Base-by-base conservation (phyloP, 53 echinoderm and acorn worm species). In the Actinopyga echinites region DNA sequence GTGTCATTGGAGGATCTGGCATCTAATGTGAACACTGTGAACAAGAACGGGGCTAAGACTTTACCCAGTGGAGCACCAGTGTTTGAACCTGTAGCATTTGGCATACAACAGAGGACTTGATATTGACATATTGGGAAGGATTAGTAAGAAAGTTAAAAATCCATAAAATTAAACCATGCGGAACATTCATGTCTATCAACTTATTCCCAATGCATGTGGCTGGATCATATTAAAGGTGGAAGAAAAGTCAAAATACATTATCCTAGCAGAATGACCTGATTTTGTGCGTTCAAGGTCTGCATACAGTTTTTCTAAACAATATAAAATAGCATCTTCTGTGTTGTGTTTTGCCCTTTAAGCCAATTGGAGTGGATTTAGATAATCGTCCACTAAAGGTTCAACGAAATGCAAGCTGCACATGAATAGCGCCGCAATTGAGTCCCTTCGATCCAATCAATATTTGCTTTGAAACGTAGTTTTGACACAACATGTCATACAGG, bases 151-250 rank as follows among this genome's bases (percentile, higher is more conserved):
- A 87, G 37, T 80, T 75, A 26, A 65, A 32, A 1, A 68, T 26
- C 82, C 59, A 80, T 11, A 42, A 21, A 22, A 69, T 81, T 19
- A 57, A 37, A 57, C 55, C 49, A 29, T 30, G 38, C 5, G 22
- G 67, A 2, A 30, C 79, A 79, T 79, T 79, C 66, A 79, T 49
- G 9, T 25, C 20, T 45, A 79, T 11, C 22, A 64, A 30, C 34
- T 64, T 87, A 57, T 66, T 31, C 25, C 79, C 65, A 75, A 23
- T 20, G 79, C 17, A 30, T 79, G 65, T 19, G 44, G 33, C 56
- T 65, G 65, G 53, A 86, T 80, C 55, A 57, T 68, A 40, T 86
- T 80, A 34, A 85, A 85, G 11, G 79, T 64, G 31, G 53, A 85
- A 34, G 86, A 85, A 80, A 86, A 86, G 71, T 83, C 54, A 24